A percentile compares a stretch with the other conserved stretches of the same genome.
Conservation (phyloP, 2,888 invertebrate genomes). For the Hypsopygia costalis region DNA sequence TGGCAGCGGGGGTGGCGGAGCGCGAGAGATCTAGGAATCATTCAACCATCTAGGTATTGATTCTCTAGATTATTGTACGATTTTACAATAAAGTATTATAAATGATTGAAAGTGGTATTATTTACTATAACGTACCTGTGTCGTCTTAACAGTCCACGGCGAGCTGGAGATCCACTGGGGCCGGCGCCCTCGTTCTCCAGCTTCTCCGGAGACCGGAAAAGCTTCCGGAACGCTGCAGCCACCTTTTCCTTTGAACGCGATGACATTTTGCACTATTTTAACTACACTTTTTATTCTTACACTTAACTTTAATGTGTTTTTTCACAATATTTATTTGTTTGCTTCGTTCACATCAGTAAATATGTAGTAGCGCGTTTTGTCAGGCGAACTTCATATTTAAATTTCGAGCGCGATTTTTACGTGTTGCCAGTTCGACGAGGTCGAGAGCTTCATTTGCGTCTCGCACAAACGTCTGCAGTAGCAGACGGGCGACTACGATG, state of each 20-base stretch:
- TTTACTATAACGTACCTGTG: no score
- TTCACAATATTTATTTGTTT: conserved; percentile 29
- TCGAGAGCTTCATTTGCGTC: conserved; percentile 24
- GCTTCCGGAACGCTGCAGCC: conserved; percentile 88
- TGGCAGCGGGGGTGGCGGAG: no score
- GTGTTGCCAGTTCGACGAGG: conserved; percentile 24
- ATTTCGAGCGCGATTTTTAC: conserved; percentile 32
- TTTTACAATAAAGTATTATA: no score
- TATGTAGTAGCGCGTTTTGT: conserved; percentile 43
- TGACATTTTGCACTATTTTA: conserved; percentile 80
- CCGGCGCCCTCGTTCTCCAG: conserved; percentile 83
- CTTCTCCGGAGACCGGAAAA: conserved; percentile 87
- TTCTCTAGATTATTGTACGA: no score
- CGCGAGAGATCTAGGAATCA: no score
- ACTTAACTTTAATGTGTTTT: conserved; percentile 39
- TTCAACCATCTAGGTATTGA: no score
- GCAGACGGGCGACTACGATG: conserved; percentile 55
- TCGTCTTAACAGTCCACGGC: conserved; percentile 73
- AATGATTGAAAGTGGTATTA: no score
- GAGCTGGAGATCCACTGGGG: conserved; percentile 82
- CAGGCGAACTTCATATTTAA: conserved; percentile 48
- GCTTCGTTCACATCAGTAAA: conserved; percentile 38
- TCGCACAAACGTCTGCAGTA: conserved; percentile 46
- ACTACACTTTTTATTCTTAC: conserved; percentile 38
- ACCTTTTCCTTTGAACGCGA: conserved; percentile 91